A percentile compares a stretch with the other conserved stretches of the same genome.
phyloP scores from a whole-genome alignment of 2,113 vertebrate species.

The Melanocharis versteri region DNA sequence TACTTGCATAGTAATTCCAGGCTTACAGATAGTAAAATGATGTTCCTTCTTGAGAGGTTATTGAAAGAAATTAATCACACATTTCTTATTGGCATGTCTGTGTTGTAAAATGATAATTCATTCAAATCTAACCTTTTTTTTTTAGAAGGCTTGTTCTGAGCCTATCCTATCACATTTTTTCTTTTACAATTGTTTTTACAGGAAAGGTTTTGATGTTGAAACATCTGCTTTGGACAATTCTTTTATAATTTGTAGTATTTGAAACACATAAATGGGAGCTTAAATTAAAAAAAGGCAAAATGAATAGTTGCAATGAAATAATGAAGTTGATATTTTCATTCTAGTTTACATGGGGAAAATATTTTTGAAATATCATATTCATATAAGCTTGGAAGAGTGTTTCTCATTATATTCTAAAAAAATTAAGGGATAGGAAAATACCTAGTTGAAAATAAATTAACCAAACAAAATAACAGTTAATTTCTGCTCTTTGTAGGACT shows the following conservation, averaged over 20 bases:
- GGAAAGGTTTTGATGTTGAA: constrained; percentile 6
- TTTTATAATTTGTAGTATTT: not conserved
- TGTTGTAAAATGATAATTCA: not conserved
- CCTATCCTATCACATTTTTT: not conserved
- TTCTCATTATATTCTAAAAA: not conserved
- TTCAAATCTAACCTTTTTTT: not conserved
- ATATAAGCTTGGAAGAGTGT: not conserved
- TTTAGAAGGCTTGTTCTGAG: not conserved
- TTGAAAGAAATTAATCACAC: not conserved
- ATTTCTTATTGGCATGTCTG: not conserved
- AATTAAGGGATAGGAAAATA: not conserved
- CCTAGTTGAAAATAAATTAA: not conserved
- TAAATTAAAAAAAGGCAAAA: not conserved
- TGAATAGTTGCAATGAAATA: not conserved
- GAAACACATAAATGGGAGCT: not conserved
- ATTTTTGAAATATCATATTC: not conserved
- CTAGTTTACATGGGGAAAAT: not conserved
- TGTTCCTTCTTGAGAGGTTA: not conserved
- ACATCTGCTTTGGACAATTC: not conserved
- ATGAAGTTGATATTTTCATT: not conserved
- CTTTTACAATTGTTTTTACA: not conserved
- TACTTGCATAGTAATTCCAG: not conserved
- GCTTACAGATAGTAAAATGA: not conserved
- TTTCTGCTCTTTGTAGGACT: not conserved
- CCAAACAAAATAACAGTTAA: not conserved